These are phyloP conservation scores for Macrobrachium nipponense DNA, from an alignment of 1,140 invertebrate genomes.

Conservation along the genomic window DNA sequence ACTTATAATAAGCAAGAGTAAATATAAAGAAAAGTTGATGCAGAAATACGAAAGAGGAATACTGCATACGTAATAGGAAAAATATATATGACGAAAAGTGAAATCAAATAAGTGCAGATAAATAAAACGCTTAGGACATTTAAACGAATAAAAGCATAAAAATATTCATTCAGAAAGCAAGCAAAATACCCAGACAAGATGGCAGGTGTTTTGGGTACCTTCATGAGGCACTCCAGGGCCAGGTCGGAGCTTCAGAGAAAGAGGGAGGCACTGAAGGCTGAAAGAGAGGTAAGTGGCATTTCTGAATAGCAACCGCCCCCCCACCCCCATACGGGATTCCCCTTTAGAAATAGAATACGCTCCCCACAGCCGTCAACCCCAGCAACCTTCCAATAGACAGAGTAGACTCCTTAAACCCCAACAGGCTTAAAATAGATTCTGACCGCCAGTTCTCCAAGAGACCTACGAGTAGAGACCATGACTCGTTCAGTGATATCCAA, in stretches of 20 bases:
- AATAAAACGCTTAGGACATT: background rate
- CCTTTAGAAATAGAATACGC: background rate
- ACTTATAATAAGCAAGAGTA: too few species aligned
- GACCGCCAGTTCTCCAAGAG: background rate
- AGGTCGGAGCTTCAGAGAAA: slow-evolving; percentile 56
- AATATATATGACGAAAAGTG: too few species aligned
- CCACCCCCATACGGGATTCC: too few species aligned
- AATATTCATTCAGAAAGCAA: background rate
- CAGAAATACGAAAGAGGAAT: too few species aligned
- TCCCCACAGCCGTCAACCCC: background rate
- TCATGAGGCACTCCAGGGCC: slow-evolving; percentile 57
- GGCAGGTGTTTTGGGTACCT: slow-evolving; percentile 60
- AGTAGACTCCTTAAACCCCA: background rate
- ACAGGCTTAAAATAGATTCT: background rate
- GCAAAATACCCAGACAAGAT: slow-evolving; percentile 22
- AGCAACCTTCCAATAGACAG: background rate
- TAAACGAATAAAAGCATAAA: background rate
- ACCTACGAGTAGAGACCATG: background rate
- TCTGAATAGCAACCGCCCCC: background rate
- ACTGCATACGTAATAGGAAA: too few species aligned
- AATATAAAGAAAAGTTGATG: too few species aligned
- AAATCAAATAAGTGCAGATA: too few species aligned
- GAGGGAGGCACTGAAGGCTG: slow-evolving; percentile 51
- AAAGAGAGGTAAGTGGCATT: slow-evolving; percentile 61
- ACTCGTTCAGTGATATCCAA: too few species aligned